These are phyloP conservation scores for Steatocranus sp. DNA, from an alignment of 2,797 vertebrate genomes.

Conservation along the genomic window DNA sequence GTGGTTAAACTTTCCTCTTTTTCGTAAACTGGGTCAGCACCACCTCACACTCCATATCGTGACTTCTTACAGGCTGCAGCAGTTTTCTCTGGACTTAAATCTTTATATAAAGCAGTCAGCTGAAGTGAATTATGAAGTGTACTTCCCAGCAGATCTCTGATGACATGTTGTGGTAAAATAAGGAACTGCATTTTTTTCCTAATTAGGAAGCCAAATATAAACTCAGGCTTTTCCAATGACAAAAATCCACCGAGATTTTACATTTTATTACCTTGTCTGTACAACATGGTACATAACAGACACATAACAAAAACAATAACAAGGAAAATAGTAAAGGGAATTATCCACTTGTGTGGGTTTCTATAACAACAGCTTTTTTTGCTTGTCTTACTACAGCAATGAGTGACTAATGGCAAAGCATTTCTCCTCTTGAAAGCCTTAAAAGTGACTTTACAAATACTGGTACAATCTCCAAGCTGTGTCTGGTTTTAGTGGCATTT, in stretches of 20 bases:
- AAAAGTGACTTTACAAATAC: constrained; percentile 38
- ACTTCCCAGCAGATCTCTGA: constrained; percentile 28
- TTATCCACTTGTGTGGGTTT: constrained; percentile 32
- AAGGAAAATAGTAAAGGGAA: constrained; percentile 53
- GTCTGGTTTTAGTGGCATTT: constrained; percentile 7
- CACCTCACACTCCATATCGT: neutral
- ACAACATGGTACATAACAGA: constrained; percentile 65
- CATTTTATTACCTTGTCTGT: constrained; percentile 74
- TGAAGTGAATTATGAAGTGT: neutral
- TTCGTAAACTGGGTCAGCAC: neutral
- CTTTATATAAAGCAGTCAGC: neutral
- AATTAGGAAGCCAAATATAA: neutral
- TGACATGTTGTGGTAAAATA: constrained; percentile 60
- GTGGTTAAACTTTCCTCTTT: constrained; percentile 8
- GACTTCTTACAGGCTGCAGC: neutral
- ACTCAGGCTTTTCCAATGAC: neutral
- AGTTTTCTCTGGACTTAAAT: neutral
- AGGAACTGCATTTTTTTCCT: constrained; percentile 37
- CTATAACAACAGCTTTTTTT: constrained; percentile 10
- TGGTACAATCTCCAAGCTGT: constrained; percentile 52
- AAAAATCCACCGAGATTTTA: constrained; percentile 14
- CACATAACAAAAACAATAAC: constrained; percentile 57
- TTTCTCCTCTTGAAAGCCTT: constrained; percentile 19
- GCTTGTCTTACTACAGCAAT: constrained; percentile 28
- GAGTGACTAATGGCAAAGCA: constrained; percentile 27